A percentile compares a stretch with the other conserved stretches of the same genome.
These are phyloP conservation scores for Elmis aenea DNA, from an alignment of 2,888 invertebrate species.

Conservation along the genomic window DNA sequence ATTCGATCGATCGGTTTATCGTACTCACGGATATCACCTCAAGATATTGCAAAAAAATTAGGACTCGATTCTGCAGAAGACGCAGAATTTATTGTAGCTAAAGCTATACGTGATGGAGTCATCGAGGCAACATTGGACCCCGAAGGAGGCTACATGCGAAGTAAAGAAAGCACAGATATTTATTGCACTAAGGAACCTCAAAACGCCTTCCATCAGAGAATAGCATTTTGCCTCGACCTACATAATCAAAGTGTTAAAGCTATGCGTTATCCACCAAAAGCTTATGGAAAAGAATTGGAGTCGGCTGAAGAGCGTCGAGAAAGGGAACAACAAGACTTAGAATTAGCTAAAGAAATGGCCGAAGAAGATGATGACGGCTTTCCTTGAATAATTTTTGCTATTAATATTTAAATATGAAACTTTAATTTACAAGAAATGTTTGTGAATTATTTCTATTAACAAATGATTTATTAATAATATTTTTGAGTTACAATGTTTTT, in stretches of 20 bases:
- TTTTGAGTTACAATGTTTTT: no score
- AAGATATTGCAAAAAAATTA: conserved; percentile 91
- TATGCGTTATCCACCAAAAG: conserved; percentile 98
- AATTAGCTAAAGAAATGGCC: conserved; percentile 99
- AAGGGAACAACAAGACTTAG: conserved; percentile 95
- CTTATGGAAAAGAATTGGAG: conserved; percentile 96
- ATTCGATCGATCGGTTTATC: conserved; percentile 93
- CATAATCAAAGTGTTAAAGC: conserved; percentile 99
- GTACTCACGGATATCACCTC: conserved; percentile 92
- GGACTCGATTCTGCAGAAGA: conserved; percentile 94
- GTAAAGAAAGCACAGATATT: conserved; percentile 94
- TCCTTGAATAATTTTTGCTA: conserved; percentile 40
- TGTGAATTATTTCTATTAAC: no score
- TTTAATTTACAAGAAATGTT: no score
- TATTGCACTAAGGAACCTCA: conserved; percentile 96
- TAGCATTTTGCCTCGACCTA: conserved; percentile 94
- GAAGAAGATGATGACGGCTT: conserved; percentile 97
- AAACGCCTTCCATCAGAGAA: conserved; percentile 93
- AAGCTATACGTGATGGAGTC: conserved; percentile 96
- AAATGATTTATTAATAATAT: no score
- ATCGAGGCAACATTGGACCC: conserved; percentile 97
- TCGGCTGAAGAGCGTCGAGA: conserved; percentile 95
- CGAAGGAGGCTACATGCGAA: conserved; percentile 93
- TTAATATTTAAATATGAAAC: no score
- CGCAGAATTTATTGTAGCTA: conserved; percentile 98